Conservation (phyloP, 2,888 invertebrate genomes). For the Halocaridina rubra region DNA sequence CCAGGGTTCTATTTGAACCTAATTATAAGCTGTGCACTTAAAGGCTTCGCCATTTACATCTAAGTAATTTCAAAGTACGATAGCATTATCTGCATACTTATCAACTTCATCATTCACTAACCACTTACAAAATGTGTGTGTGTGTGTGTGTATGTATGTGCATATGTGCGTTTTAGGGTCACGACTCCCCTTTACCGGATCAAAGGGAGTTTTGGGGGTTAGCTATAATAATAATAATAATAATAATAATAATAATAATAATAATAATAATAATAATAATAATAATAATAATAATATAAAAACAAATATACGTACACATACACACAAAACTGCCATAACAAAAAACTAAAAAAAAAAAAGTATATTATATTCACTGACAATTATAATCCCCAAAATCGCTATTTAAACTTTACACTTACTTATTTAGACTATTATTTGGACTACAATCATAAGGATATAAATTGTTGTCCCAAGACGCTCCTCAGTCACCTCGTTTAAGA, state of each 20-base stretch:
- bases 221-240: background rate
- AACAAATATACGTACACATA: background rate
- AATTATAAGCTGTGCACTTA: too few relatives aligned
- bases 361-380: background rate
- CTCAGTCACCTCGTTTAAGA: too few relatives aligned
- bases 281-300: background rate
- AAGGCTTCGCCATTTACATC: too few relatives aligned
- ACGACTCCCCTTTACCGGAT: background rate
- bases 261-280: background rate
- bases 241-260: background rate
- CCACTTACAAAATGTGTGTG: too few relatives aligned
- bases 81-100: too few relatives aligned
- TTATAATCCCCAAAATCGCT: background rate
- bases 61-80: too few relatives aligned
- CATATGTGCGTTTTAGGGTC: background rate
- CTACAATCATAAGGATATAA: slow-evolving; percentile 9
- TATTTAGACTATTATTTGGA: slow-evolving; percentile 5
- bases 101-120: too few relatives aligned
- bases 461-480: background rate
- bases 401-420: too few relatives aligned
- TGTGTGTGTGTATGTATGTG: background rate
- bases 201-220: background rate
- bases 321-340: background rate
- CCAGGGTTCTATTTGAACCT: too few relatives aligned
- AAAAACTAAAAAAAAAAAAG: background rate